Base-by-base conservation (phyloP, 2,113 vertebrate genomes). In the Eulemur rufifrons region DNA sequence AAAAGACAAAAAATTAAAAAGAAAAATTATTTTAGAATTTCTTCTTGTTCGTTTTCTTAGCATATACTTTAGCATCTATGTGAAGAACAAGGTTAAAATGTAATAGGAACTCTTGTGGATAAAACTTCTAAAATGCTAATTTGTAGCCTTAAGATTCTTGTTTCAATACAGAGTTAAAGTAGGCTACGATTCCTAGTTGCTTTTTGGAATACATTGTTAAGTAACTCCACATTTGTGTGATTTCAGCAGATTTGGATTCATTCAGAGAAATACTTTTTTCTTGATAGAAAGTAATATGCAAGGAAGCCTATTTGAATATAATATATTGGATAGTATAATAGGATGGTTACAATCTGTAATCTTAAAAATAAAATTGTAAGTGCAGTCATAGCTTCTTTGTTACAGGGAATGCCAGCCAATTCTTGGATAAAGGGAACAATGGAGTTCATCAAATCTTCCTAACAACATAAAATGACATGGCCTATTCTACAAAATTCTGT, bases 291-390 rank as follows among this genome's bases (percentile, higher is more conserved):
- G 32, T 2, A 68, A 84, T 37, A 39, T 69, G 1, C 13, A 68
- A 92, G 50, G 45, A 21, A 34, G 9, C 47, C 88, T 54, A 96
- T 87, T 85, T 12, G 1, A 77, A 47, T 88, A 74, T 87, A 95
- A 85, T 59, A 34, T 64, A 32, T 89, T 86, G 23, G 39, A 50
- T 39, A 69, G 9, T 73, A 1, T 84, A 91, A 82, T 52, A 47
- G 10, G 14, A 66, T 7, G 2, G 50, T 92, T 61, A 63, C 25
- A 97, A 93, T 71, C 14, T 69, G 27, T 81, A 87, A 83, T 84
- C 95, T 91, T 86, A 91, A 95, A 96, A 97, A 94, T 92, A 94
- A 96, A 97, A 95, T 89, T 85, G 59, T 27, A 83, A 27, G 69
- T 95, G 59, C 5, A 29, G 87, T 74, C 73, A 29, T 32, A 84